Evolutionary conservation across 2,888 invertebrate species (phyloP).

Genomic region (Junonia oenone): DNA sequence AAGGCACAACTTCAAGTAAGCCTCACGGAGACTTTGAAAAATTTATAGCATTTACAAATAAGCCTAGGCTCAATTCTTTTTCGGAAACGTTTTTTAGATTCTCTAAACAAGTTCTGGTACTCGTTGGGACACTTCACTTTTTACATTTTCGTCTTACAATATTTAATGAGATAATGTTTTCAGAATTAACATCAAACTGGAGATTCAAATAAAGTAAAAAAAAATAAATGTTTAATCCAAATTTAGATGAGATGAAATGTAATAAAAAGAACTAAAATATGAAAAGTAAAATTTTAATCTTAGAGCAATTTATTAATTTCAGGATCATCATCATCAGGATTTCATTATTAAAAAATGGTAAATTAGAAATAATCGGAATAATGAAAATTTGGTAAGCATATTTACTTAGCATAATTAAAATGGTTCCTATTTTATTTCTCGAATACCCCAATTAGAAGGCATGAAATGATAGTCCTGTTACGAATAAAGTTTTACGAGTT

Average conservation of each 20-base stretch:
- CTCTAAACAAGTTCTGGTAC: neutral
- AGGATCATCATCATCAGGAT: too few species aligned
- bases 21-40: conserved; percentile 39
- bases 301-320: too few species aligned
- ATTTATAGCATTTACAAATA: conserved; percentile 55
- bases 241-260: too few species aligned
- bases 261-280: too few species aligned
- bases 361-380: too few species aligned
- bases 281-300: too few species aligned
- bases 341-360: too few species aligned
- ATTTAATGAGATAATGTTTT: too few species aligned
- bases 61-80: conserved; percentile 8
- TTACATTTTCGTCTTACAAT: neutral
- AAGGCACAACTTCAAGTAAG: conserved; percentile 8
- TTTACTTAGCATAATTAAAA: neutral
- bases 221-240: neutral
- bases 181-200: too few species aligned
- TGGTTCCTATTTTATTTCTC: neutral
- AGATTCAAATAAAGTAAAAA: too few species aligned
- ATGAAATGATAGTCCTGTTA: conserved; percentile 19
- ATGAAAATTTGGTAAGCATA: neutral
- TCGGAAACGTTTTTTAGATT: conserved; percentile 12
- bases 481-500: conserved; percentile 39
- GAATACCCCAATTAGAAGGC: neutral
- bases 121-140: neutral